These are phyloP conservation scores for Aplochiton taeniatus DNA, from an alignment of 2,797 vertebrate genomes.

Conservation along the genomic window DNA sequence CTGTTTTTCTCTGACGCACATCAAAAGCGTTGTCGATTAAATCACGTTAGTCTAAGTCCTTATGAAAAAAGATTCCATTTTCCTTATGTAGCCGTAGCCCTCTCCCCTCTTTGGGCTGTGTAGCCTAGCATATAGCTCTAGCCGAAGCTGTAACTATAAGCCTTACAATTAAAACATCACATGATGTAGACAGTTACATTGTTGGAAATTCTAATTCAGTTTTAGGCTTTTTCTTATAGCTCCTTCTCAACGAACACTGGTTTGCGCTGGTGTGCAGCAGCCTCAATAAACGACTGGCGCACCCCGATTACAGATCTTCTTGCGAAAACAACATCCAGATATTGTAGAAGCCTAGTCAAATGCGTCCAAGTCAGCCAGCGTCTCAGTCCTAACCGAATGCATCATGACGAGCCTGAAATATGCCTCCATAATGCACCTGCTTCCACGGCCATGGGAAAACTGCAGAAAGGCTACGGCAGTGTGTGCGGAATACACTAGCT, in stretches of 20 bases:
- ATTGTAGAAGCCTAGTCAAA: conserved; percentile 35
- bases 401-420: conserved; percentile 53
- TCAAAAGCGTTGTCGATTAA: too few relatives aligned
- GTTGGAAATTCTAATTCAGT: neutral
- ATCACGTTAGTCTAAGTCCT: too few relatives aligned
- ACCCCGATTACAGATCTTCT: conserved; percentile 42
- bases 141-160: too few relatives aligned
- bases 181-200: neutral
- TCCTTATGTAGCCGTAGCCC: too few relatives aligned
- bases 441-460: conserved; percentile 6
- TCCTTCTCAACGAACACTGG: conserved; percentile 29
- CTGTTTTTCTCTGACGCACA: too few relatives aligned
- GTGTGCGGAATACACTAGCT: too few relatives aligned
- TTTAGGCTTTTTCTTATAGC: neutral
- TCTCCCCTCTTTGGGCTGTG: too few relatives aligned
- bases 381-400: conserved; percentile 53
- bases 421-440: conserved; percentile 73
- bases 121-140: too few relatives aligned
- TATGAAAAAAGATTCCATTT: too few relatives aligned
- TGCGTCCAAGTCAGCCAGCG: conserved; percentile 52
- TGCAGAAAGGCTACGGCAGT: too few relatives aligned
- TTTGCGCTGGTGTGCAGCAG: conserved; percentile 33
- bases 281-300: conserved; percentile 39
- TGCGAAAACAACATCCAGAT: conserved; percentile 31
- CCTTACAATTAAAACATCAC: too few relatives aligned